Conservation (phyloP, 1,140 invertebrate species). For the Lycorma delicatula region DNA sequence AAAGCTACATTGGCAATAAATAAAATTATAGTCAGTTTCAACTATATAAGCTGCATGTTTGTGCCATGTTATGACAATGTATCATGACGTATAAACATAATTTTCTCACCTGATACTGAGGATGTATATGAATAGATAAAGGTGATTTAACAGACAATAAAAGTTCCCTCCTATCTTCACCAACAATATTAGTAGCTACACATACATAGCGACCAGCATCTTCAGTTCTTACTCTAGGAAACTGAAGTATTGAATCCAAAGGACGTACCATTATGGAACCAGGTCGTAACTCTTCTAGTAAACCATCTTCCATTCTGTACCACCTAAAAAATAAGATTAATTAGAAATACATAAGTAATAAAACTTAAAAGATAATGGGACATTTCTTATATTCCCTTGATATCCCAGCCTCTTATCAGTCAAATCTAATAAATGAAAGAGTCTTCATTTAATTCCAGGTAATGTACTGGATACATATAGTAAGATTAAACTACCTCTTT, state of each 20-base stretch:
- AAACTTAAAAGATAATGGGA: no score
- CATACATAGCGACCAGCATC: conserved; percentile 71
- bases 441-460: no score
- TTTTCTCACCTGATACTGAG: conserved; percentile 54
- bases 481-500: no score
- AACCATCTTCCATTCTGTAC: conserved; percentile 52
- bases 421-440: no score
- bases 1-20: no score
- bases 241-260: conserved; percentile 48
- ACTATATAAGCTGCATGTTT: no score
- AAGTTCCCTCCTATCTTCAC: conserved; percentile 63
- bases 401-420: no score
- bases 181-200: conserved; percentile 73
- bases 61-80: not conserved
- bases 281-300: conserved; percentile 30
- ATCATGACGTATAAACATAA: conserved; percentile 9
- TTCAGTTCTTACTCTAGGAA: conserved; percentile 46
- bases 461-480: no score
- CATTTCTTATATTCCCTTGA: no score
- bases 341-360: no score
- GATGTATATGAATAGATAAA: conserved; percentile 60
- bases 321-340: conserved; percentile 40
- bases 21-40: no score
- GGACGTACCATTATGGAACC: conserved; percentile 31
- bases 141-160: conserved; percentile 58